Evolutionary conservation across 2,113 vertebrate species (phyloP), one percentile per base, ranked within the genome.

Genomic region (Pycnonotus jocosus): DNA sequence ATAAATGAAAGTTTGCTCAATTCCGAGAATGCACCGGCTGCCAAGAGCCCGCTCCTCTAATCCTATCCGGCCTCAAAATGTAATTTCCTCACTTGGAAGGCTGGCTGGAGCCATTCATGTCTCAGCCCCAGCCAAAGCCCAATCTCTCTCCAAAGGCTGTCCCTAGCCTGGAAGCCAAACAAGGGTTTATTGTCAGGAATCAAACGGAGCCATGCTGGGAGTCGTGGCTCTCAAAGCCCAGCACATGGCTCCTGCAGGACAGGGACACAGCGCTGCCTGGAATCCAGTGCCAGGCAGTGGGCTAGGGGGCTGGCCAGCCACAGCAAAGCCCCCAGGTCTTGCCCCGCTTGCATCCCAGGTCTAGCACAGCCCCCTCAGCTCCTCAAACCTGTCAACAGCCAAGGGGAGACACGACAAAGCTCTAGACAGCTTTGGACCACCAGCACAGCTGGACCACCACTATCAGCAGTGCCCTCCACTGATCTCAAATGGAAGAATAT

Each of bases 91-190:
- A 17, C 85, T 93, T 76, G 5, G 81, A 82, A 88, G 90, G 53
- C 74, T 50, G 61, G 76, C 38, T 88, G 78, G 58, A 95, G 73
- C 85, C 81, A 62, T 66, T 71, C 77, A 54, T 28, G 38, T 62
- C 61, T 16, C 70, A 85, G 48, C 23, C 42, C 54, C 51, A 77
- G 79, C 62, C 88, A 78, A 88, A 66, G 84, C 48, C 37, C 60
- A 4, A 11, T 44, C 73, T 83, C 86, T 65, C 10, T 1, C 78
- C 53, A 58, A 66, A 95, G 88, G 73, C 54, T 1, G 86, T 27
- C 91, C 65, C 77, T 22, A n/a, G 77, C n/a, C 92, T 58, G 81
- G 62, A 53, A 97, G 91, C 42, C 90, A 89, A 88, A 79, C 80
- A n/a, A 2, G 3, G 60, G 79, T 81, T 81, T 86, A 19, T 37